Conservation (phyloP, 1,140 invertebrate genomes). For the Drosophila nasuta region DNA sequence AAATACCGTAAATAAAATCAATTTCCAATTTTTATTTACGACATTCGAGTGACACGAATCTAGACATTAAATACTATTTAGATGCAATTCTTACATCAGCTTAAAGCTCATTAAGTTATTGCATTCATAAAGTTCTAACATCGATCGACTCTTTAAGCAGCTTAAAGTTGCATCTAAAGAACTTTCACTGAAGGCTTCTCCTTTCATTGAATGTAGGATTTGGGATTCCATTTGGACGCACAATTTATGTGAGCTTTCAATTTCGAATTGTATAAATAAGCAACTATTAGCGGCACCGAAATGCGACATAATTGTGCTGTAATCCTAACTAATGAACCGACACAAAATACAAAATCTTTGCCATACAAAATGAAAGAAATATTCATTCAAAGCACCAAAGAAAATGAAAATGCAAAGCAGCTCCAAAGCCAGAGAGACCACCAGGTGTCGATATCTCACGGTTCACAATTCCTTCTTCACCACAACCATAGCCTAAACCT, state of each 20-base stretch:
- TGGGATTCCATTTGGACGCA: conserved; percentile 10
- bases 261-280: conserved; percentile 79
- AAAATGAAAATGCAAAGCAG: conserved; percentile 45
- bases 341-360: conserved; percentile 56
- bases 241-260: conserved; percentile 77
- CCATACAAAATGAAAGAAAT: conserved; percentile 12
- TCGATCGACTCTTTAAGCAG: not conserved
- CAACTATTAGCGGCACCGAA: conserved; percentile 74
- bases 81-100: conserved; percentile 14
- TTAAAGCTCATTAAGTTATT: conserved; percentile 40
- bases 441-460: conserved; percentile 52
- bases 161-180: conserved; percentile 1
- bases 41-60: conserved; percentile 5
- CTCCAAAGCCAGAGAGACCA: conserved; percentile 33
- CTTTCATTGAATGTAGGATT: not conserved
- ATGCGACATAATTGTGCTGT: conserved; percentile 80
- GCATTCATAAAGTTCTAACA: too few species aligned
- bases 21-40: conserved; percentile 37
- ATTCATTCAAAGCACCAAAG: conserved; percentile 14
- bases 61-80: not conserved
- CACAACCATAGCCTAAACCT: not conserved
- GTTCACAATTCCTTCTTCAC: not conserved
- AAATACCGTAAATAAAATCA: conserved; percentile 10
- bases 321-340: conserved; percentile 82
- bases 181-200: conserved; percentile 38